Conservation (phyloP, 2,797 vertebrate genomes). For the Cynodonichthys magdalenae region DNA sequence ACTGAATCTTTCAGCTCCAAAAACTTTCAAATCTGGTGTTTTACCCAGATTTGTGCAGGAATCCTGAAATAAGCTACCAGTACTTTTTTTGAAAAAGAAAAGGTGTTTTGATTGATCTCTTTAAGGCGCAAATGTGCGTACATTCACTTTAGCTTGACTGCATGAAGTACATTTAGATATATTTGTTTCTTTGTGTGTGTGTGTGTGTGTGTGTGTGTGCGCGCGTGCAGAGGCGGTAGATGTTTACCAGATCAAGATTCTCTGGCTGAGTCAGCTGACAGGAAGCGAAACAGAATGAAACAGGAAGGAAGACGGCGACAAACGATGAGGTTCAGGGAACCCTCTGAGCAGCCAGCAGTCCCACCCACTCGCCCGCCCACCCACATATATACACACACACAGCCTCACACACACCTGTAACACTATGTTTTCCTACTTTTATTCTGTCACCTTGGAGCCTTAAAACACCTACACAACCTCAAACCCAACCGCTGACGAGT, state of each 20-base stretch:
- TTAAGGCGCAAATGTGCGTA: background rate
- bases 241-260: constrained; percentile 77
- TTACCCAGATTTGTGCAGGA: no score
- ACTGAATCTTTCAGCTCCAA: no score
- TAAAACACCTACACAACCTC: constrained; percentile 28
- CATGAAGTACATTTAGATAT: background rate
- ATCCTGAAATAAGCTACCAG: no score
- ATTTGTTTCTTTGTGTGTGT: no score
- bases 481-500: constrained; percentile 16
- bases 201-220: constrained; percentile 9
- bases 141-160: background rate
- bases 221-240: constrained; percentile 32
- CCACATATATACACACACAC: constrained; percentile 21
- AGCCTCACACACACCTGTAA: constrained; percentile 10
- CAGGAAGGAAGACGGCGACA: constrained; percentile 69
- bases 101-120: background rate
- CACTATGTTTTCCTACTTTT: constrained; percentile 9
- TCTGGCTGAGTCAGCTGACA: constrained; percentile 80
- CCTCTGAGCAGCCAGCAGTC: constrained; percentile 72
- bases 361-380: constrained; percentile 45
- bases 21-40: no score
- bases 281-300: constrained; percentile 79
- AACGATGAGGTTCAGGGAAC: constrained; percentile 81
- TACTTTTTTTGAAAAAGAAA: background rate
- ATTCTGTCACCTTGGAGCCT: constrained; percentile 23